Base-by-base conservation (phyloP, 1,140 invertebrate species). In the Dysdera silvatica region DNA sequence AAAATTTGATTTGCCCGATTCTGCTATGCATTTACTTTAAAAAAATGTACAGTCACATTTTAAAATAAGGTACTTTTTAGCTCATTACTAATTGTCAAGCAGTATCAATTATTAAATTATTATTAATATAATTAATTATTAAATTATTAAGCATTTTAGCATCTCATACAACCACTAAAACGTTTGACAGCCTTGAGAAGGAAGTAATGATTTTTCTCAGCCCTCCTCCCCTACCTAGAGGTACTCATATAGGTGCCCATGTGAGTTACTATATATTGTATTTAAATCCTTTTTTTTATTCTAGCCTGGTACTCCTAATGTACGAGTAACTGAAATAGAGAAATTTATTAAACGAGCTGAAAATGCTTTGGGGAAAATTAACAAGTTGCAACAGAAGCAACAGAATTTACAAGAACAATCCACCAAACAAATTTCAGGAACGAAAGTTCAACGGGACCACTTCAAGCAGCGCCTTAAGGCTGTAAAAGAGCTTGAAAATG, bases 401-500 rank as follows among this genome's bases (percentile, higher is more conserved):
- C 43, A 56, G 24, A 14, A 48, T 16, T 10, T 56, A 14, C 18
- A 48, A n/a, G 31, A 6, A 7, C 56, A 7, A 16, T 26, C 33
- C 18, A 8, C 26, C 37, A 20, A 8, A 16, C 52, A 63, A 41
- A n/a, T 56, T n/a, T 24, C 20, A 8, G 49, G n/a, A 16, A 40
- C 51, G 32, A 31, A 56, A 26, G 32, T 53, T 3, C 48, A 49
- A 10, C 37, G 49, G 24, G 18, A 56, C 4, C 40, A 63, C 18
- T 63, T 63, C 24, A 35, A 31, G 16, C 31, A 24, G 16, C 47
- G 33, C 29, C 37, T 63, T 29, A 56, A 63, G 20, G 56, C 60
- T 48, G 18, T 60, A 12, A 53, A 79, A 26, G 78, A 82, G 54
- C 74, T 87, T 43, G 81, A 87, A 67, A 79, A 78, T 57, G 74